A percentile compares a stretch with the other conserved stretches of the same genome.
Conservation (phyloP, 2,888 invertebrate genomes). For the Mythimna loreyi region DNA sequence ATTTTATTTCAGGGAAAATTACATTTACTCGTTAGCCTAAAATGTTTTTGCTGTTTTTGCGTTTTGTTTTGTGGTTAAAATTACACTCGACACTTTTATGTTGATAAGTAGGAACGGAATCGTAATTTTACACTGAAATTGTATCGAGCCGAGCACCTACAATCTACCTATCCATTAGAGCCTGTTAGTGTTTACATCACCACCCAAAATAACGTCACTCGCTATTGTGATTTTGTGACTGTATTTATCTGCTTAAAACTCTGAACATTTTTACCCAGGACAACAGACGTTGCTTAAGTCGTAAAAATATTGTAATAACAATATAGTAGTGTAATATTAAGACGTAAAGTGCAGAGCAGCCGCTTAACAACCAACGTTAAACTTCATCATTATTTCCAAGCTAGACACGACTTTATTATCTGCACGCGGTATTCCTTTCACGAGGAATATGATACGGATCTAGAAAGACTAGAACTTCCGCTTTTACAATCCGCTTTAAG, state of each 20-base stretch:
- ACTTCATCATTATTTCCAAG: slow-evolving; percentile 68
- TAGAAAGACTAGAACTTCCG: slow-evolving; percentile 51
- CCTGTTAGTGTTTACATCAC: slow-evolving; percentile 8
- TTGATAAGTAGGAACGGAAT: background rate
- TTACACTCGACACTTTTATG: slow-evolving; percentile 1
- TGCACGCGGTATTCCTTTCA: slow-evolving; percentile 45
- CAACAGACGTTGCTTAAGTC: slow-evolving; percentile 57
- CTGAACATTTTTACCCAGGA: slow-evolving; percentile 39
- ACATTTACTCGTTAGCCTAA: slow-evolving; percentile 71
- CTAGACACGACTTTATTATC: slow-evolving; percentile 66
- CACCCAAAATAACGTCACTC: background rate
- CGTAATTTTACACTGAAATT: background rate
- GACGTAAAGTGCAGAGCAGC: slow-evolving; percentile 67
- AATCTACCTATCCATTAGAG: slow-evolving; percentile 10
- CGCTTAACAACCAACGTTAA: slow-evolving; percentile 68
- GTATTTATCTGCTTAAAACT: slow-evolving; percentile 4
- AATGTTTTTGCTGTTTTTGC: slow-evolving; percentile 66
- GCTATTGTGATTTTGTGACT: background rate
- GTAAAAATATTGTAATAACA: slow-evolving; percentile 69
- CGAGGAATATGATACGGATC: slow-evolving; percentile 57
- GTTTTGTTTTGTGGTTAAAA: slow-evolving; percentile 21
- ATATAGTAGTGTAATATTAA: slow-evolving; percentile 67
- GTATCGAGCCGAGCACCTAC: slow-evolving; percentile 2
- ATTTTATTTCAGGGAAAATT: slow-evolving; percentile 73
- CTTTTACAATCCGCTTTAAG: slow-evolving; percentile 59